Conservation (phyloP, 2,113 vertebrate genomes). For the Sphaerodactylus townsendi region DNA sequence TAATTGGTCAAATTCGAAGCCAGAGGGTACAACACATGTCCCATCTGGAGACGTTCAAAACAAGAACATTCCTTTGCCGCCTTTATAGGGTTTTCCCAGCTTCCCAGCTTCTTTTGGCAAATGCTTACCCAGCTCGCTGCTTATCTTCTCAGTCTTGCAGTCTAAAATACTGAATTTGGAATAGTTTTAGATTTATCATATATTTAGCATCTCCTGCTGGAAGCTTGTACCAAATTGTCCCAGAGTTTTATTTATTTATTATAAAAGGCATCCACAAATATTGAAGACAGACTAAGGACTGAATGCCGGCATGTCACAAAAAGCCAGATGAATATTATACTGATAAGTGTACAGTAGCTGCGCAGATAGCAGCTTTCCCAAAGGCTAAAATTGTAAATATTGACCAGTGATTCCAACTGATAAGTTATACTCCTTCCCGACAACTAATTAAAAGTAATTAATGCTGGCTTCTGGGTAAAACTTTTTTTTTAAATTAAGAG, state of each 20-base stretch:
- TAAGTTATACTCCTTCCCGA: background rate
- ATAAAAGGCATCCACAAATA: slow-evolving; percentile 26
- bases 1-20: slow-evolving; percentile 26
- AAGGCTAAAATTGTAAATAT: background rate
- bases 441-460: background rate
- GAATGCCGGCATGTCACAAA: background rate
- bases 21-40: slow-evolving; percentile 53
- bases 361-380: background rate
- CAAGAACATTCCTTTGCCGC: slow-evolving; percentile 42
- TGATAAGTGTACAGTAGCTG: background rate
- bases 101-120: slow-evolving; percentile 23
- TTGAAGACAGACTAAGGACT: background rate
- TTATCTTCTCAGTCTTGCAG: slow-evolving; percentile 44
- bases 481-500: background rate
- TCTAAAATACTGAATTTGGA: background rate
- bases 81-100: slow-evolving; percentile 39
- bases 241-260: slow-evolving; percentile 40
- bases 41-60: slow-evolving; percentile 46
- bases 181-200: slow-evolving; percentile 27
- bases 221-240: slow-evolving; percentile 30
- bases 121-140: slow-evolving; percentile 27
- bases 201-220: slow-evolving; percentile 1
- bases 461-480: background rate
- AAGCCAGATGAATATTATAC: background rate
- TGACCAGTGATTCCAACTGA: background rate